These are phyloP conservation scores for Notothenia rossii DNA, from an alignment of 2,113 vertebrate genomes.

Conservation along the genomic window DNA sequence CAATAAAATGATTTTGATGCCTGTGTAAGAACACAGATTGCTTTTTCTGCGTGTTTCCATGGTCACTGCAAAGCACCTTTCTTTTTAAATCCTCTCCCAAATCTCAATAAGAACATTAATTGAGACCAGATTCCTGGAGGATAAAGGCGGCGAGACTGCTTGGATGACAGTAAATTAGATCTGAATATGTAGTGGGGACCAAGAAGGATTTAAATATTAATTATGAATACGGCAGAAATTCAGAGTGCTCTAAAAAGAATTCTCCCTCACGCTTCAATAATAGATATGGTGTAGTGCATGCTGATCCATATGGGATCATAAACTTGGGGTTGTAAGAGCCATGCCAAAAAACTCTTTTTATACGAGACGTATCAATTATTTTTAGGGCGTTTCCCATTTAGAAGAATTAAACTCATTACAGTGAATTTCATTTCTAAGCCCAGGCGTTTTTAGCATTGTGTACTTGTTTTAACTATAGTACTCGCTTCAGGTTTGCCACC, in stretches of 20 bases:
- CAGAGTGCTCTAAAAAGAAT: slow-evolving; percentile 88
- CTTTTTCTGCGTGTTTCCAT: slow-evolving; percentile 57
- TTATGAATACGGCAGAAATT: slow-evolving; percentile 89
- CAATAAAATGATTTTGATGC: slow-evolving; percentile 20
- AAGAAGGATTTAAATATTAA: slow-evolving; percentile 89
- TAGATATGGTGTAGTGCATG: slow-evolving; percentile 90
- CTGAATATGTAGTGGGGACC: slow-evolving; percentile 82
- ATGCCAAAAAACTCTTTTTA: slow-evolving; percentile 81
- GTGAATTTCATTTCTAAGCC: not conserved
- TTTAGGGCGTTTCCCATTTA: not conserved
- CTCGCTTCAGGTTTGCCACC: not conserved
- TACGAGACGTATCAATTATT: not conserved
- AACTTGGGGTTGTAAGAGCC: slow-evolving; percentile 84
- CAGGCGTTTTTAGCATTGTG: not conserved
- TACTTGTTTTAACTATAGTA: not conserved
- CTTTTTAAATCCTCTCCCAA: slow-evolving; percentile 75
- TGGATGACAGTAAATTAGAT: slow-evolving; percentile 83
- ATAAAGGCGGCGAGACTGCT: slow-evolving; percentile 75
- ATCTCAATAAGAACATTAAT: slow-evolving; percentile 80
- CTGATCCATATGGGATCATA: slow-evolving; percentile 84
- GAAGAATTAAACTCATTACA: not conserved
- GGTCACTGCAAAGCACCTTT: slow-evolving; percentile 70
- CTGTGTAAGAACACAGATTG: slow-evolving; percentile 9
- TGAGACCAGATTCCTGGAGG: slow-evolving; percentile 80
- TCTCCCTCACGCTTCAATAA: slow-evolving; percentile 92